Conservation (phyloP, 2,797 vertebrate genomes). For the Euthynnus affinis region DNA sequence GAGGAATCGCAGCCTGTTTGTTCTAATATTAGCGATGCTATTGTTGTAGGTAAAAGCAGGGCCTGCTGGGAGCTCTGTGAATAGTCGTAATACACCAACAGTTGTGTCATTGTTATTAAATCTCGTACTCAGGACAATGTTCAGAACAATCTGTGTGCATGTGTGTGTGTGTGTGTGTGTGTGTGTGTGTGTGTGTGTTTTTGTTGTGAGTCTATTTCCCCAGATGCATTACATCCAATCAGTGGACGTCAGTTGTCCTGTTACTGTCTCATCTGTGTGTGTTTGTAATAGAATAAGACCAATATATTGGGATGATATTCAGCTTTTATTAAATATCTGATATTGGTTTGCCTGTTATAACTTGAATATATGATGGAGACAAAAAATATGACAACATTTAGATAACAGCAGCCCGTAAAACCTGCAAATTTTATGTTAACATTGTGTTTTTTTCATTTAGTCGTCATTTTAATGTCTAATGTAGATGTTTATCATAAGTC, state of each 20-base stretch:
- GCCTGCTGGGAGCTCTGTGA: conserved; percentile 57
- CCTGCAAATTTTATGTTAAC: no score
- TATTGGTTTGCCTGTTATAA: not conserved
- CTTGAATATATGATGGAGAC: not conserved
- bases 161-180: conserved; percentile 4
- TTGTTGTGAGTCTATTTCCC: conserved; percentile 27
- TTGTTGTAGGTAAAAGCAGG: conserved; percentile 56
- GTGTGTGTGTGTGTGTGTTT: conserved; percentile 22
- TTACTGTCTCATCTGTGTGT: conserved; percentile 42
- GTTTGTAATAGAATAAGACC: conserved; percentile 38
- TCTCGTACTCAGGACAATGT: conserved; percentile 48
- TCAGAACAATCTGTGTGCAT: conserved; percentile 40
- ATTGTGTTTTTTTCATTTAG: not conserved
- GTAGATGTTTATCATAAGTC: not conserved
- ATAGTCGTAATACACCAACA: conserved; percentile 17
- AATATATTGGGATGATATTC: not conserved
- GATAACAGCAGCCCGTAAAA: not conserved
- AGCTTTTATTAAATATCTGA: conserved; percentile 23
- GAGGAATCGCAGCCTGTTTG: conserved; percentile 50
- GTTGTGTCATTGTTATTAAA: conserved; percentile 49
- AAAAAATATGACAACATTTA: not conserved
- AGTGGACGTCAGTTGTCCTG: conserved; percentile 35
- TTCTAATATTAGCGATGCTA: conserved; percentile 63
- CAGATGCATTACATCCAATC: conserved; percentile 59
- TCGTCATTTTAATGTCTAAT: not conserved